Evolutionary conservation across 1,140 invertebrate species (phyloP), one percentile per base, ranked within the genome.

Genomic region (Melipona quadrifasciata): DNA sequence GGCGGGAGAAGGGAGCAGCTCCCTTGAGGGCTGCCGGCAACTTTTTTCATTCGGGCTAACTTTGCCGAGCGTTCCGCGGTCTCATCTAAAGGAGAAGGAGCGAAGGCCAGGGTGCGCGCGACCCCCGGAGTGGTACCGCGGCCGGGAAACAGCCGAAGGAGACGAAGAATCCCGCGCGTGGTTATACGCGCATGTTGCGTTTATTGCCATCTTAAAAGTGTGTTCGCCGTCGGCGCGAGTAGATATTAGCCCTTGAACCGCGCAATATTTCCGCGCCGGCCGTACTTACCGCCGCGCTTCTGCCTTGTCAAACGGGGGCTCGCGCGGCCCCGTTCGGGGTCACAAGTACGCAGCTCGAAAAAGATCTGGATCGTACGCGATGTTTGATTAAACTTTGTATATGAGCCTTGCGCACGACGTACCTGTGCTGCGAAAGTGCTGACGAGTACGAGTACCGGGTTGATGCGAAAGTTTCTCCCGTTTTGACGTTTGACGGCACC

Each of bases 1-100:
- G 64, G 17, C 55, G 55, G 19, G 86, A 47, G 80, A 24, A 39
- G 55, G 19, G 86, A 47, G 80, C 24, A 39, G 89, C 89, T 93
- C 92, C 89, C 92, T 93, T 89, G 92, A 93, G 93, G 92, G 92
- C 84, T 86, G 85, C 84, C 86, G 87, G 85, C 90, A 94, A 94
- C 93, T 94, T 94, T 94, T 94, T 94, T 94, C 93, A 94, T 94
- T 93, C 92, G 90, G 87, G 91, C 39, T 87, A 93, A 92, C 92
- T 93, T 93, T 92, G 73, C 72, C 31, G 74, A 80, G 72, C 82
- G 89, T 91, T 47, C 91, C 89, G 87, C 90, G 78, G 74, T 67
- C 55, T 70, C n/a, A 67, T 78, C 55, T 67, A 78, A 89, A 87
- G 73, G 80, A 80, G 80, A 84, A 87, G 76, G 83, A 84, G 84